Percentiles rank a stretch among this genome's conserved stretches.
Evolutionary conservation across 2,888 invertebrate species (phyloP).

Genomic region (Andrena minutula): DNA sequence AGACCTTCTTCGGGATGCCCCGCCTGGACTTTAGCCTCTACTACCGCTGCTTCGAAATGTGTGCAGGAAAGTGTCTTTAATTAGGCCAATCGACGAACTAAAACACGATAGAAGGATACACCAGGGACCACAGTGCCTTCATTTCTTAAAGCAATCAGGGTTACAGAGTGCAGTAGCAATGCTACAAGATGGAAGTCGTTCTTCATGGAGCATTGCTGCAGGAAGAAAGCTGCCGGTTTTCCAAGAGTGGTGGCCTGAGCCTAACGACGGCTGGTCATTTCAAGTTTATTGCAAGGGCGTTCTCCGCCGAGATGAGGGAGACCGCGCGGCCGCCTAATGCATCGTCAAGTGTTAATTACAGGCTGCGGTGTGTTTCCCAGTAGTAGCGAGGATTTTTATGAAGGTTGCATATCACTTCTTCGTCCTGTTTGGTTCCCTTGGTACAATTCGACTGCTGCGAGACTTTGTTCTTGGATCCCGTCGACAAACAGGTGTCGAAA

Average conservation of each 20-base stretch:
- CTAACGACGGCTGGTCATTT: slow-evolving; percentile 76
- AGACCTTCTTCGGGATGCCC: slow-evolving; percentile 5
- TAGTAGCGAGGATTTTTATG: slow-evolving; percentile 81
- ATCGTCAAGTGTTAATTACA: slow-evolving; percentile 84
- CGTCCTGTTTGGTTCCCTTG: slow-evolving; percentile 36
- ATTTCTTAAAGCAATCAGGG: no score
- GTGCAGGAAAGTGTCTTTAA: not conserved
- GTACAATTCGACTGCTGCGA: not conserved
- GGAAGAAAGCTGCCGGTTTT: slow-evolving; percentile 51
- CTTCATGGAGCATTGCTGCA: not conserved
- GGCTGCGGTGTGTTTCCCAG: slow-evolving; percentile 77
- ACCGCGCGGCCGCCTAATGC: slow-evolving; percentile 78
- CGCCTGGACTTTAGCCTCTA: slow-evolving; percentile 6
- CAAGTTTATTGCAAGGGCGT: slow-evolving; percentile 82
- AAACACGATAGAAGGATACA: no score
- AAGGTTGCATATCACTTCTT: slow-evolving; percentile 66
- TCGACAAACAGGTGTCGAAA: no score
- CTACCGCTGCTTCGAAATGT: not conserved
- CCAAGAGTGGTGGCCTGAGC: slow-evolving; percentile 47
- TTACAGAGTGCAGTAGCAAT: not conserved
- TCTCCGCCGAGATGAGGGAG: slow-evolving; percentile 70
- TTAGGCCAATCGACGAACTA: not conserved
- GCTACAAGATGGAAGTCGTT: not conserved
- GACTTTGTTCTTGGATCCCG: slow-evolving; percentile 6
- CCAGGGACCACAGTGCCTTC: no score